A percentile compares a stretch with the other conserved stretches of the same genome.
Conservation (phyloP, 2,113 vertebrate genomes). For the Catharus fuscescens region DNA sequence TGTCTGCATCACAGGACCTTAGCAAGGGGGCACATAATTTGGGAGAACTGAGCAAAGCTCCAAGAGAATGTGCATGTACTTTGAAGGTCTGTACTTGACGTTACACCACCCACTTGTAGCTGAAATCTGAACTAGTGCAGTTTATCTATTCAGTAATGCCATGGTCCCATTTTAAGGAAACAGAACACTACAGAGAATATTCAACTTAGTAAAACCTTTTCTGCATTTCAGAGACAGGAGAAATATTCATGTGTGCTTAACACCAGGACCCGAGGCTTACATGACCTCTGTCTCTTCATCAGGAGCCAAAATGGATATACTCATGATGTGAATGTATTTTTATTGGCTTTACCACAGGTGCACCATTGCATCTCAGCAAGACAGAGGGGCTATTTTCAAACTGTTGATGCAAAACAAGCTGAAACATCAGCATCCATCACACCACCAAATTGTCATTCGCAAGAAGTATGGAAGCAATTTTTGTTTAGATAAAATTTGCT, state of each 20-base stretch:
- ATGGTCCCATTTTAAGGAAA: neutral
- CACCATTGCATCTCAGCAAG: neutral
- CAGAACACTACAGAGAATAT: neutral
- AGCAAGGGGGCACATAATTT: neutral
- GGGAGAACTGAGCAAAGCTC: neutral
- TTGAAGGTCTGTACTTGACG: neutral
- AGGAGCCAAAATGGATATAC: neutral
- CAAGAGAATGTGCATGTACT: neutral
- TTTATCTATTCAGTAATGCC: neutral
- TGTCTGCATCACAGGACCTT: neutral
- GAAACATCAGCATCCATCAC: conserved; percentile 40
- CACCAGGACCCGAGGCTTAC: neutral
- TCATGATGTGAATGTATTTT: neutral
- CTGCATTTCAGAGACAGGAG: neutral
- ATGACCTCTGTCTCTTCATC: neutral
- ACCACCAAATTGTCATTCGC: conserved; percentile 46
- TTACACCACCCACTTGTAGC: neutral
- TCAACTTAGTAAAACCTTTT: neutral
- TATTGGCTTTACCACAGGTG: conserved; percentile 17
- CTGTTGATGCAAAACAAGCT: conserved; percentile 33
- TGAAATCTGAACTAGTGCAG: neutral
- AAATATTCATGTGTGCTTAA: neutral
- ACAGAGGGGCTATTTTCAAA: conserved; percentile 43
- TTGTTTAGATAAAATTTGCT: conserved; percentile 66
- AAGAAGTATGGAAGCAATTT: conserved; percentile 58